Evolutionary conservation across 1,140 invertebrate species (phyloP).

Genomic region (Nasonia longicornis): DNA sequence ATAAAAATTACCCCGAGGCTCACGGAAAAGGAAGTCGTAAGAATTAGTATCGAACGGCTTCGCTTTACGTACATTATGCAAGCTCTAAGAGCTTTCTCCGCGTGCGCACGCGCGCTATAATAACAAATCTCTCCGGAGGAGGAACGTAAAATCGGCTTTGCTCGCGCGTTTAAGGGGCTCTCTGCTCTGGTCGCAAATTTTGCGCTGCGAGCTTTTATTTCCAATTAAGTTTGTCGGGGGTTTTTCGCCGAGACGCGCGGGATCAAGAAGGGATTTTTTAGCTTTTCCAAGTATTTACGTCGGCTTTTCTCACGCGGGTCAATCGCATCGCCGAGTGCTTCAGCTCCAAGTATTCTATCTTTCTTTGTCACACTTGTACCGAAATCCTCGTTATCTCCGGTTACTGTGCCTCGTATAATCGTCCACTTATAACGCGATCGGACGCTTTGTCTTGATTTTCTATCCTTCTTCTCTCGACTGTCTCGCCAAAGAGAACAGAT

Average conservation of each 20-base stretch:
- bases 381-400: conserved; percentile 10
- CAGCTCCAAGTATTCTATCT: not conserved
- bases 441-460: conserved; percentile 16
- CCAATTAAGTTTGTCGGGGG: not conserved
- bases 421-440: conserved; percentile 17
- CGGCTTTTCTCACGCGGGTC: not conserved
- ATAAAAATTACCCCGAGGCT: conserved; percentile 22
- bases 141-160: conserved; percentile 30
- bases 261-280: not conserved
- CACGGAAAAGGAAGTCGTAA: conserved; percentile 26
- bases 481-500: conserved; percentile 15
- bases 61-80: not conserved
- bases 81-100: conserved; percentile 6
- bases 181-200: not conserved
- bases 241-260: not conserved
- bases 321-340: conserved; percentile 36
- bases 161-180: not conserved
- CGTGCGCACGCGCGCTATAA: not conserved
- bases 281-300: not conserved
- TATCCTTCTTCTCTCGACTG: not conserved
- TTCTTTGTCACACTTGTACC: not conserved
- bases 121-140: not conserved
- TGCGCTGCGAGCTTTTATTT: not conserved
- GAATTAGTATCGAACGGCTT: conserved; percentile 20
- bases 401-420: conserved; percentile 16